These are phyloP conservation scores for Eumaeus atala DNA, from an alignment of 1,140 invertebrate species.

Conservation along the genomic window DNA sequence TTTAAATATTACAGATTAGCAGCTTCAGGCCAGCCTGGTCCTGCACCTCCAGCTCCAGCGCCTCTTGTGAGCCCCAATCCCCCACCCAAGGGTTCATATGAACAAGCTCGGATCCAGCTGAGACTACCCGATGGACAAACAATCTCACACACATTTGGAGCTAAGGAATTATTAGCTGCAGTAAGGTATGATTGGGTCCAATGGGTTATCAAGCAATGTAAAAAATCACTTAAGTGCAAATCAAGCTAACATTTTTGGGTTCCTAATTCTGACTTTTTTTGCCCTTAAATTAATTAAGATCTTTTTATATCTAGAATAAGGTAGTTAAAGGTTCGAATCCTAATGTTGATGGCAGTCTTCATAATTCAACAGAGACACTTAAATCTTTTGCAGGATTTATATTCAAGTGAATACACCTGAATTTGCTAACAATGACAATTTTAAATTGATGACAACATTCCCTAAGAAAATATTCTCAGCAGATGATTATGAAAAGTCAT, in stretches of 20 bases:
- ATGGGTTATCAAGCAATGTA: slow-evolving; percentile 1
- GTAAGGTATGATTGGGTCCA: slow-evolving; percentile 77
- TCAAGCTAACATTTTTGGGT: too few species aligned
- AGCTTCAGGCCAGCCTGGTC: slow-evolving; percentile 40
- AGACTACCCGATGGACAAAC: slow-evolving; percentile 76
- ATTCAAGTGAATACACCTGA: slow-evolving; percentile 82
- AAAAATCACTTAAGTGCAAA: too few species aligned
- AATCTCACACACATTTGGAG: slow-evolving; percentile 78
- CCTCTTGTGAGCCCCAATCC: slow-evolving; percentile 22
- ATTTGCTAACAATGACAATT: slow-evolving; percentile 75
- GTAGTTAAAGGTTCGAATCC: too few species aligned
- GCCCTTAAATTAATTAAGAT: too few species aligned
- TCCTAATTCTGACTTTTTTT: too few species aligned
- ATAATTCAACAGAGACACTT: too few species aligned
- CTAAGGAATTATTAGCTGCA: slow-evolving; percentile 91
- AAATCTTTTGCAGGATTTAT: slow-evolving; percentile 76
- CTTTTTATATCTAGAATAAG: too few species aligned
- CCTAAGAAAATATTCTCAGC: slow-evolving; percentile 88
- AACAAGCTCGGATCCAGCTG: slow-evolving; percentile 78
- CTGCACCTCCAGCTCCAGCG: slow-evolving; percentile 30
- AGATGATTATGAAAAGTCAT: slow-evolving; percentile 91
- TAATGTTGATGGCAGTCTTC: too few species aligned
- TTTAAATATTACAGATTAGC: slow-evolving; percentile 39
- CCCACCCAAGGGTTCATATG: slow-evolving; percentile 38
- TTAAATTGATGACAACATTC: slow-evolving; percentile 89